phyloP scores from a whole-genome alignment of 2,888 invertebrate genomes.

The Eumerus sabulonum region DNA sequence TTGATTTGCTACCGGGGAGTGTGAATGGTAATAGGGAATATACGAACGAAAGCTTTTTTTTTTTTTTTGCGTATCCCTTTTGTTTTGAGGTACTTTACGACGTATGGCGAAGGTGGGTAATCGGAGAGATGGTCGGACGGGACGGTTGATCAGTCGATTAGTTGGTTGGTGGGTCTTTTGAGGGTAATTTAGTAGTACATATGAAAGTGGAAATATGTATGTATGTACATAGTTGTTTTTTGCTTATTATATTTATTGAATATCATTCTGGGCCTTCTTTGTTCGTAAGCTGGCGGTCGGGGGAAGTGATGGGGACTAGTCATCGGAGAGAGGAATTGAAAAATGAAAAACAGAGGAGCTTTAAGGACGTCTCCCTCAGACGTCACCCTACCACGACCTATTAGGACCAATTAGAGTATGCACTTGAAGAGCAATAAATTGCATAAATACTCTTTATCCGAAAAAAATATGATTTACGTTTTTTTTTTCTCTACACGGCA shows the following conservation, averaged over 20 bases:
- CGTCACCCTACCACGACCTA: no score
- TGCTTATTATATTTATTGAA: conserved; percentile 26
- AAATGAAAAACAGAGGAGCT: no score
- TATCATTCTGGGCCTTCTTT: conserved; percentile 23
- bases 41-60: conserved; percentile 59
- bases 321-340: no score
- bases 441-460: no score
- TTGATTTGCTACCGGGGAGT: conserved; percentile 66
- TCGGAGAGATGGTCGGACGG: conserved; percentile 26
- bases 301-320: no score
- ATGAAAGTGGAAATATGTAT: conserved; percentile 56
- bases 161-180: conserved; percentile 4
- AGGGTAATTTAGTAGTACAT: conserved; percentile 49
- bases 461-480: no score
- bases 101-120: conserved; percentile 60
- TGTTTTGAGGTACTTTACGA: conserved; percentile 63
- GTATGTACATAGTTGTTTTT: conserved; percentile 56
- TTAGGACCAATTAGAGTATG: no score
- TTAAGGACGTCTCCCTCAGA: no score
- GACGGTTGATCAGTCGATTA: no score
- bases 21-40: conserved; percentile 63
- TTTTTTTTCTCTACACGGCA: not conserved
- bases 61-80: conserved; percentile 65
- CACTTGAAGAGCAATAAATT: no score
- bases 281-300: no score